Evolutionary conservation across 2,113 vertebrate genomes (phyloP).

Genomic region (Siphamia tubifer): DNA sequence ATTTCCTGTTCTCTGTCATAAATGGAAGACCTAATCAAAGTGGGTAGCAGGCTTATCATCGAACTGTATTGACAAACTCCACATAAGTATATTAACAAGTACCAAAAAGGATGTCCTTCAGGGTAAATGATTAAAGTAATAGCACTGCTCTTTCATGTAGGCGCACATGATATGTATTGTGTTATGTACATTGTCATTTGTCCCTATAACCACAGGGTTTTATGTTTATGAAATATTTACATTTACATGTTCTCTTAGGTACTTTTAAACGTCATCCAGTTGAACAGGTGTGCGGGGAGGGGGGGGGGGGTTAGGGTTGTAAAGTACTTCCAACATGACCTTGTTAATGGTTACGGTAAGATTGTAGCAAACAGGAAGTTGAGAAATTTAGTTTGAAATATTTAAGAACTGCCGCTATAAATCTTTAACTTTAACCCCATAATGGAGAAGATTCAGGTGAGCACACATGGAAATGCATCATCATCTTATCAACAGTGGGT

Average conservation of each 20-base stretch:
- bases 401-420: not conserved
- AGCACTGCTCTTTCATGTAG: too few species aligned
- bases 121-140: too few species aligned
- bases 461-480: not conserved
- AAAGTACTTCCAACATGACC: not conserved
- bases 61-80: not conserved
- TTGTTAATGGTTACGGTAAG: slow-evolving; percentile 7
- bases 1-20: not conserved
- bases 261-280: too few species aligned
- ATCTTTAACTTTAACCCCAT: not conserved
- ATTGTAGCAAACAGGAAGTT: slow-evolving; percentile 7
- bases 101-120: too few species aligned
- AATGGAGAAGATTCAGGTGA: not conserved
- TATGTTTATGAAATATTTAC: too few species aligned
- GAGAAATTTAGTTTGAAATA: not conserved
- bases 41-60: not conserved
- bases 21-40: not conserved
- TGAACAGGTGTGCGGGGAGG: not conserved
- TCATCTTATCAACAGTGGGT: not conserved
- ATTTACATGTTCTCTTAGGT: too few species aligned
- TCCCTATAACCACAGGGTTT: too few species aligned
- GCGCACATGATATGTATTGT: too few species aligned
- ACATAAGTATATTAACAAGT: not conserved
- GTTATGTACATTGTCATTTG: too few species aligned
- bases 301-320: too few species aligned